Evolutionary conservation across 2,888 invertebrate genomes (phyloP).

Genomic region (Rhagium mordax): DNA sequence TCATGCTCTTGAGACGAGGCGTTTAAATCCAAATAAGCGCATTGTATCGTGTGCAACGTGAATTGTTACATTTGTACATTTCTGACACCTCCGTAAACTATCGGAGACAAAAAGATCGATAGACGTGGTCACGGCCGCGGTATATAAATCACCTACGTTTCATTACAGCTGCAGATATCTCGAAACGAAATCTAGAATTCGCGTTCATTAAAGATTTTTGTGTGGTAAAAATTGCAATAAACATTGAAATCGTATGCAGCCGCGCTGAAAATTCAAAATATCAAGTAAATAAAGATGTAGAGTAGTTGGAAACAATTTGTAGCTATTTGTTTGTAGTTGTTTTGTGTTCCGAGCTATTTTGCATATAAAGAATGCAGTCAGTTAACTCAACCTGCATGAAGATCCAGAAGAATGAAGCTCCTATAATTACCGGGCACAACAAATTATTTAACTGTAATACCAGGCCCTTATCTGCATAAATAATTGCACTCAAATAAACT

Average conservation of each 20-base stretch:
- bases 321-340: constrained; percentile 55
- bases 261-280: constrained; percentile 43
- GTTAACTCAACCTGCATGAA: constrained; percentile 44
- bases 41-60: background rate
- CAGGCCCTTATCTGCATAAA: constrained; percentile 49
- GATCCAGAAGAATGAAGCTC: constrained; percentile 28
- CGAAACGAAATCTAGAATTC: constrained; percentile 4
- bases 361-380: constrained; percentile 61
- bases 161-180: background rate
- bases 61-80: background rate
- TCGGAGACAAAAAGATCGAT: background rate
- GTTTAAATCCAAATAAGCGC: background rate
- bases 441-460: constrained; percentile 37
- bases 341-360: constrained; percentile 57
- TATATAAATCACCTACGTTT: background rate
- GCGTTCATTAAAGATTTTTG: constrained; percentile 11
- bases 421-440: constrained; percentile 35
- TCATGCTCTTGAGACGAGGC: too few relatives aligned
- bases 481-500: constrained; percentile 47
- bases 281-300: constrained; percentile 53
- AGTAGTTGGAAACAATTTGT: constrained; percentile 56
- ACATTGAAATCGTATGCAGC: constrained; percentile 22
- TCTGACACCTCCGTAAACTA: background rate
- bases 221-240: background rate
- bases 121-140: background rate